phyloP scores from a whole-genome alignment of 2,797 vertebrate genomes.

The Xyrichtys novacula region DNA sequence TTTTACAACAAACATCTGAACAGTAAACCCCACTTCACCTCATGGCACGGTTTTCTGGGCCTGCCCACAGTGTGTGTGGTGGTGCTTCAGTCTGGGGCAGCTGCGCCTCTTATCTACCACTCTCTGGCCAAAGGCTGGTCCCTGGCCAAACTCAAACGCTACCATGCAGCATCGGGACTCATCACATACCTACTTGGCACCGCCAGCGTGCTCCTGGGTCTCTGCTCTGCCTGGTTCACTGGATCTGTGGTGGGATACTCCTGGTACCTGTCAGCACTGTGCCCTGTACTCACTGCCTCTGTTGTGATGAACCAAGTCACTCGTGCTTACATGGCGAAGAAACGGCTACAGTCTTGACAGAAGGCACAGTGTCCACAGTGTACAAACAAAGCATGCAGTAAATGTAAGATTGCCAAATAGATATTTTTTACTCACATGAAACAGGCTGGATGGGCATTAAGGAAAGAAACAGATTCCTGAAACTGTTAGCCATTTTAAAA shows the following conservation, averaged over 20 bases:
- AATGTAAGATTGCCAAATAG: background rate
- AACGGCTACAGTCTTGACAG: conserved; percentile 88
- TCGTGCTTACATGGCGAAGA: conserved; percentile 91
- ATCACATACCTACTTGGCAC: conserved; percentile 91
- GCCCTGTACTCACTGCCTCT: conserved; percentile 87
- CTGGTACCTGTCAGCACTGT: conserved; percentile 91
- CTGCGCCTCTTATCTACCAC: conserved; percentile 89
- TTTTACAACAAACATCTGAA: conserved; percentile 92
- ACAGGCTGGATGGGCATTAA: conserved; percentile 2
- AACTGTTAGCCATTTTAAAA: background rate
- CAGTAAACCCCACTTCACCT: conserved; percentile 90
- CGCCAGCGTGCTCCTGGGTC: conserved; percentile 90
- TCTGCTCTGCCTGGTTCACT: conserved; percentile 93
- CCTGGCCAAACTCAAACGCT: conserved; percentile 92
- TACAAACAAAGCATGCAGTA: background rate
- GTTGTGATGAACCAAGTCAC: conserved; percentile 96
- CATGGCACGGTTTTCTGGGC: conserved; percentile 92
- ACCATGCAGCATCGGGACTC: conserved; percentile 92
- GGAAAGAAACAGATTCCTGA: background rate
- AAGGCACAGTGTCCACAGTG: background rate
- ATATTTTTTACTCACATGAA: background rate
- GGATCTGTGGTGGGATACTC: conserved; percentile 74
- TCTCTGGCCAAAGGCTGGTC: conserved; percentile 93
- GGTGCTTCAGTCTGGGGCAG: conserved; percentile 86
- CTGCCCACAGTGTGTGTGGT: conserved; percentile 85